These are phyloP conservation scores for Hippotragus niger DNA, from an alignment of 2,113 vertebrate species.

Conservation along the genomic window DNA sequence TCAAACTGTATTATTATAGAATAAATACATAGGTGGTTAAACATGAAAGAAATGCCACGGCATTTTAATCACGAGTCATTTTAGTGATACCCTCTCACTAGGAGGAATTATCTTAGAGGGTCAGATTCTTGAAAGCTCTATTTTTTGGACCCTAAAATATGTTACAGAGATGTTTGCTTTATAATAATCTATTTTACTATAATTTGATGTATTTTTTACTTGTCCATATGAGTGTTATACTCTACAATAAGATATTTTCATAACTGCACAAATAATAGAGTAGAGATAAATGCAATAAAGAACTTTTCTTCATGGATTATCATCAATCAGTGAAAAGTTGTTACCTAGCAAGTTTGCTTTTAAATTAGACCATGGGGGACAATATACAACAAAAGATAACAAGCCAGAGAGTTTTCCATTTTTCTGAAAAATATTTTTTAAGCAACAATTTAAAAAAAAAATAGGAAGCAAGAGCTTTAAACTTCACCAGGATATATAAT, in stretches of 20 bases:
- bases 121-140: not conserved
- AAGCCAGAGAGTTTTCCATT: constrained; percentile 14
- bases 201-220: not conserved
- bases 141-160: not conserved
- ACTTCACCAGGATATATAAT: not conserved
- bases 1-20: not conserved
- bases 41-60: not conserved
- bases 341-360: constrained; percentile 34
- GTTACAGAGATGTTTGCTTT: not conserved
- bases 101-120: not conserved
- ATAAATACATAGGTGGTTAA: not conserved
- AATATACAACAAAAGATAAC: constrained; percentile 42
- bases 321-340: constrained; percentile 27
- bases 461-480: not conserved
- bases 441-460: not conserved
- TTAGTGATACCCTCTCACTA: not conserved
- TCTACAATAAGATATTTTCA: constrained; percentile 15
- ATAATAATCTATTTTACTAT: not conserved
- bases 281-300: not conserved
- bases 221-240: not conserved
- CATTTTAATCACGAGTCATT: not conserved
- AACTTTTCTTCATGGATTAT: constrained; percentile 24
- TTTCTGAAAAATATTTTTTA: constrained; percentile 30
- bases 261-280: not conserved
- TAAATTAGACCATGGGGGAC: not conserved